Evolutionary conservation across 37 sponge, comb jelly and placozoan species (phyloP), one percentile per base, ranked within the genome.

Genomic region (Halichondria panicea): DNA sequence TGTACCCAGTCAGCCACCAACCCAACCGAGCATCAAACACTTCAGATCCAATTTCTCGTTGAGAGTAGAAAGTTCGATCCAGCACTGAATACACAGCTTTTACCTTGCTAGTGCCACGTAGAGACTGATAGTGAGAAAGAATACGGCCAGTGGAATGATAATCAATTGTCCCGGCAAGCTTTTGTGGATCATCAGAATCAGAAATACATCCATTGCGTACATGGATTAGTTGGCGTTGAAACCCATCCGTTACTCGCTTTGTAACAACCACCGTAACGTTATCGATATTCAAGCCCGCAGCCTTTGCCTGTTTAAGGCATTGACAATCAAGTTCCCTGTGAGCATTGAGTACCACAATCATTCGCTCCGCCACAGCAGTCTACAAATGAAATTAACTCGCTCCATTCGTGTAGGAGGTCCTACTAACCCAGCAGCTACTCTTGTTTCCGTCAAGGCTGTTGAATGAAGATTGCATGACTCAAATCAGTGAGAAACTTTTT

Each of bases 1-100:
- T 81, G 82, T 81, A 81, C 28, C 72, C 82, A 2, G 63, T 28
- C 1, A 81, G 50, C 82, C 74, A 81, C 72, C 82, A 81, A 5
- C 73, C 82, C 82, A 72, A 45, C 54, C 73, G 66, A 64, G 82
- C 82, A 81, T 81, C 66, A 81, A 81, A 72, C 19, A 81, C 82
- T 60, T 71, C 82, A 1, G 65, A 39, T 6, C 73, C 73, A n/a
- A 81, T 81, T 30, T 74, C 74, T 30, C 82, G 65, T 33, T 81
- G 82, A n/a, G 73, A 46, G 71, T 81, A 81, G 42, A 81, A 81
- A 53, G 82, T 63, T 15, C 55, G 50, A 57, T 81, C 73, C 32
- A 81, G 82, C 30, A 81, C 82, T 33, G 66, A 81, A 44, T 81
- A 74, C 40, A 80, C 72, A 31, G 72, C 71, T 71, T 80, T 65